phyloP scores from a whole-genome alignment of 2,888 invertebrate species.

The Mycogona germanica region DNA sequence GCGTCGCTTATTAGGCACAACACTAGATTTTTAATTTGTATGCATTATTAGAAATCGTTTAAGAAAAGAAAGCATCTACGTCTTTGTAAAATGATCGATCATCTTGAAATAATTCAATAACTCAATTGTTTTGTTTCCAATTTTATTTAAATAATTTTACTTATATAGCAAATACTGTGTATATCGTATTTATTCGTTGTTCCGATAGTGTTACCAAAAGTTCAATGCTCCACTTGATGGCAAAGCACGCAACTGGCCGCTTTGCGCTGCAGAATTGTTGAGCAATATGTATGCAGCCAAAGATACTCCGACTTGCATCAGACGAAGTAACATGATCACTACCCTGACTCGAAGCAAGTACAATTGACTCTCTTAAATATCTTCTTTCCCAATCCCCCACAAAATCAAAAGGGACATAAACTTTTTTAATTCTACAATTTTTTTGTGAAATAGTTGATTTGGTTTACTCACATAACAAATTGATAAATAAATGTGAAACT shows the following conservation, averaged over 20 bases:
- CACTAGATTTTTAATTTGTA: no score
- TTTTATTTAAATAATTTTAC: no score
- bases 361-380: slow-evolving; percentile 10
- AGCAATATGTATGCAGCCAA: slow-evolving; percentile 85
- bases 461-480: no score
- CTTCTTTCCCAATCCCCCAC: no score
- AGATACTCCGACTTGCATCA: slow-evolving; percentile 67
- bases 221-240: slow-evolving; percentile 47
- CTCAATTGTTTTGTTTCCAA: neutral
- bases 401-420: slow-evolving; percentile 7
- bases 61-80: no score
- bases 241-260: slow-evolving; percentile 41
- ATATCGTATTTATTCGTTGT: slow-evolving; percentile 18
- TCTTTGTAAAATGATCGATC: neutral
- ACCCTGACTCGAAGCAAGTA: slow-evolving; percentile 32
- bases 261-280: slow-evolving; percentile 78
- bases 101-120: neutral
- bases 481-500: no score
- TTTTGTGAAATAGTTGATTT: slow-evolving; percentile 7
- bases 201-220: slow-evolving; percentile 43
- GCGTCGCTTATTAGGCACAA: no score
- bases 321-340: slow-evolving; percentile 43
- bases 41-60: no score
- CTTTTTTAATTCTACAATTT: neutral
- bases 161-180: neutral